Conservation (phyloP, 1,140 invertebrate genomes). For the Caerostris extrusa region DNA sequence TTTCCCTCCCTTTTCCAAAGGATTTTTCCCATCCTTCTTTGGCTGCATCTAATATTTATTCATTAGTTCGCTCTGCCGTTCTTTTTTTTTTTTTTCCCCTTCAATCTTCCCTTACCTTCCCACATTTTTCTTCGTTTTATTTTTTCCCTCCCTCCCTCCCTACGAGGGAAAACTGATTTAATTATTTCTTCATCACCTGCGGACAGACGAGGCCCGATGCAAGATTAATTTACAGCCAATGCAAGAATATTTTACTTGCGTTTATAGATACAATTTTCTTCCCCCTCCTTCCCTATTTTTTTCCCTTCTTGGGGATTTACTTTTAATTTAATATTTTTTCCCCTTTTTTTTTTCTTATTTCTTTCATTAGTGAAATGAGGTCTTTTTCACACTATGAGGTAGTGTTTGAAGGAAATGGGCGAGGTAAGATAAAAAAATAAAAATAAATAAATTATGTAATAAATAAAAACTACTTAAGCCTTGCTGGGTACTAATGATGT, state of each 20-base stretch:
- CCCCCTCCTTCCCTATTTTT: background rate
- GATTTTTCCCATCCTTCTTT: slow-evolving; percentile 53
- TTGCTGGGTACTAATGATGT: slow-evolving; percentile 14
- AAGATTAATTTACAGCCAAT: slow-evolving; percentile 74
- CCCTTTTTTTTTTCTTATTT: slow-evolving; percentile 20
- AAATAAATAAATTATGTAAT: slow-evolving; percentile 6
- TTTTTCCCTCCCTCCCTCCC: slow-evolving; percentile 11
- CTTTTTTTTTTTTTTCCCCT: background rate
- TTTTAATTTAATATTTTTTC: slow-evolving; percentile 44
- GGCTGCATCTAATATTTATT: slow-evolving; percentile 77
- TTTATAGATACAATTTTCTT: slow-evolving; percentile 50
- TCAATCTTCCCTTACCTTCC: slow-evolving; percentile 30
- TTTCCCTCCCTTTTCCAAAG: slow-evolving; percentile 23
- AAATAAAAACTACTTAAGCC: slow-evolving; percentile 64
- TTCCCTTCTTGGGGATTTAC: slow-evolving; percentile 17
- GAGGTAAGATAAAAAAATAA: slow-evolving; percentile 5
- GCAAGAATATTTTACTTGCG: slow-evolving; percentile 61
- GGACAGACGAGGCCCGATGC: slow-evolving; percentile 44
- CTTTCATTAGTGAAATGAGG: slow-evolving; percentile 74
- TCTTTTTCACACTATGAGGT: slow-evolving; percentile 30
- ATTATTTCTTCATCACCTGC: slow-evolving; percentile 77
- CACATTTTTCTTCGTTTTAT: slow-evolving; percentile 47
- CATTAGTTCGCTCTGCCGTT: slow-evolving; percentile 64
- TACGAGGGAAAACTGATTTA: slow-evolving; percentile 75
- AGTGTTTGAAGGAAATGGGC: slow-evolving; percentile 53